Conservation (phyloP, 2,797 vertebrate genomes). For the Poeciliopsis paucimaculata region DNA sequence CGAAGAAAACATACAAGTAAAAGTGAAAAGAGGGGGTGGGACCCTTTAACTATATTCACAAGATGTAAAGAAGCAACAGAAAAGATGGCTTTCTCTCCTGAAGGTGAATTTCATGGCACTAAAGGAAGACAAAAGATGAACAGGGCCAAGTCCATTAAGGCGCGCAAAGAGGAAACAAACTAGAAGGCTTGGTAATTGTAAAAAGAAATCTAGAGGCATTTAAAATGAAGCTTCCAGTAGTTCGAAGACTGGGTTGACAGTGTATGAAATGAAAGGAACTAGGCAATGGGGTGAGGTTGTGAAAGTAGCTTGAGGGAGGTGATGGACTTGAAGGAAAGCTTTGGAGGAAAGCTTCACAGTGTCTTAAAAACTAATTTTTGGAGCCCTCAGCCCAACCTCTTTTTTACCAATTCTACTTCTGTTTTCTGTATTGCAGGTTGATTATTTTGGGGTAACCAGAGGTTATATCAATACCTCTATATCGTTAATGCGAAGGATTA, state of each 20-base stretch:
- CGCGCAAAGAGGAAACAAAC: conserved; percentile 73
- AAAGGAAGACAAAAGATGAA: conserved; percentile 85
- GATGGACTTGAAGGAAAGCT: conserved; percentile 41
- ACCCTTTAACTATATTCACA: conserved; percentile 81
- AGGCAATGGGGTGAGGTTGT: conserved; percentile 47
- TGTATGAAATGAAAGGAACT: conserved; percentile 71
- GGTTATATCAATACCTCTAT: not conserved
- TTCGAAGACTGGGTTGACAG: conserved; percentile 70
- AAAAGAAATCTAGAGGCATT: conserved; percentile 74
- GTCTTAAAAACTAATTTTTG: not conserved
- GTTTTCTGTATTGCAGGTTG: conserved; percentile 6
- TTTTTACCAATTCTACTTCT: not conserved
- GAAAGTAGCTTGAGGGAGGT: conserved; percentile 53
- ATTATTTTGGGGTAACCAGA: conserved; percentile 5
- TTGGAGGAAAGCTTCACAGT: conserved; percentile 32
- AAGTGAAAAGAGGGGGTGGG: conserved; percentile 67
- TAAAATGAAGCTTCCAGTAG: conserved; percentile 70
- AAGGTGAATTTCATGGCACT: conserved; percentile 86
- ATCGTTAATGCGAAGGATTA: conserved; percentile 1
- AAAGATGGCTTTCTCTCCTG: conserved; percentile 77
- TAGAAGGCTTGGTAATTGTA: conserved; percentile 67
- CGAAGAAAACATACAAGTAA: conserved; percentile 64
- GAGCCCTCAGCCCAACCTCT: not conserved
- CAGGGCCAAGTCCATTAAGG: conserved; percentile 85
- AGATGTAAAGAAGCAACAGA: conserved; percentile 80